Conservation (phyloP, 1,140 invertebrate genomes). For the Bombyx mandarina region DNA sequence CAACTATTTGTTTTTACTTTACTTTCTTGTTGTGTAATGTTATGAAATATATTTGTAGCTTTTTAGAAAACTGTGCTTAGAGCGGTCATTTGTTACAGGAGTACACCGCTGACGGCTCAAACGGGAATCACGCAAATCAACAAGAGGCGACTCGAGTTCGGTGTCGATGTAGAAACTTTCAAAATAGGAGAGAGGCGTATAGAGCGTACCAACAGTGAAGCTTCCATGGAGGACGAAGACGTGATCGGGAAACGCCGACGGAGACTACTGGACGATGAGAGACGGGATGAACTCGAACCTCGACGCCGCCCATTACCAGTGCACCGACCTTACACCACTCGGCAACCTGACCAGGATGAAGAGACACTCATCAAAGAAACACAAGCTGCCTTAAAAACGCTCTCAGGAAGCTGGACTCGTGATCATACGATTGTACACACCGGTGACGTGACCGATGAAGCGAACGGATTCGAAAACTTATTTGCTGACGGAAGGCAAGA, state of each 20-base stretch:
- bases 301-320: conserved; percentile 36
- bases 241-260: conserved; percentile 44
- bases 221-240: conserved; percentile 52
- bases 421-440: conserved; percentile 76
- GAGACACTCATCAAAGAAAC: conserved; percentile 88
- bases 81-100: conserved; percentile 63
- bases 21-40: conserved; percentile 17
- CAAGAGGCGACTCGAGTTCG: conserved; percentile 64
- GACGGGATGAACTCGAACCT: conserved; percentile 37
- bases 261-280: conserved; percentile 52
- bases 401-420: conserved; percentile 84
- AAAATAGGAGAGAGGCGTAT: conserved; percentile 45
- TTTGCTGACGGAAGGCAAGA: conserved; percentile 85
- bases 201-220: conserved; percentile 36
- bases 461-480: conserved; percentile 85
- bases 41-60: neutral
- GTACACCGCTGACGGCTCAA: conserved; percentile 55
- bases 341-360: conserved; percentile 75
- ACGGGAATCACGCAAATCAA: conserved; percentile 62
- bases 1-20: conserved; percentile 31
- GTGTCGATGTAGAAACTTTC: conserved; percentile 64
- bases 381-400: conserved; percentile 85
- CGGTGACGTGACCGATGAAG: conserved; percentile 79
- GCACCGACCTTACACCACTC: conserved; percentile 31
- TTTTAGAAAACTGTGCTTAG: no score